phyloP scores from a whole-genome alignment of 2,888 invertebrate species.

The Zygothrica quintamaculata region DNA sequence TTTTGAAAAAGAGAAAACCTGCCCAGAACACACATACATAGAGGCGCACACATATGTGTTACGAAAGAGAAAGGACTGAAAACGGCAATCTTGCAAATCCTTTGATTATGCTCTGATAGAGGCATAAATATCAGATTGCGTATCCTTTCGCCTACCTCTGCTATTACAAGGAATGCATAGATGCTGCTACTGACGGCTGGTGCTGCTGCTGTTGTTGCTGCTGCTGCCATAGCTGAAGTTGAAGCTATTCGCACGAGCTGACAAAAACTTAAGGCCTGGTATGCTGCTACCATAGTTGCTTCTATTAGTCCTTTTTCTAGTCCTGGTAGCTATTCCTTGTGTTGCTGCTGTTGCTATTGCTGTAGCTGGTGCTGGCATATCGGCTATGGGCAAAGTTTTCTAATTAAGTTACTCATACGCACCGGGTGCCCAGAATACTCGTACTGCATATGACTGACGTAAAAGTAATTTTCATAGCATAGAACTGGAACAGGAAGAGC shows the following conservation, averaged over 20 bases:
- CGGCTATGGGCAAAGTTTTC: conserved; percentile 71
- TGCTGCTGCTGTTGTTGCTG: too few species aligned
- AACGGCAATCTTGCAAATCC: conserved; percentile 43
- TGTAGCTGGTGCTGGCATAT: conserved; percentile 38
- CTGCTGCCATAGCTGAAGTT: too few species aligned
- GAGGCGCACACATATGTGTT: neutral
- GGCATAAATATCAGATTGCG: conserved; percentile 42
- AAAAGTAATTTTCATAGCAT: conserved; percentile 78
- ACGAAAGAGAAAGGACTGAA: neutral
- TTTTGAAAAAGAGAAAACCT: conserved; percentile 28
- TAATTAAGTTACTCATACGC: conserved; percentile 81
- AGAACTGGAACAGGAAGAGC: too few species aligned
- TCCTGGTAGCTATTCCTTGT: neutral
- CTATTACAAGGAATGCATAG: conserved; percentile 3
- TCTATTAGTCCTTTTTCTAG: neutral
- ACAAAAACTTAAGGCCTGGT: conserved; percentile 49
- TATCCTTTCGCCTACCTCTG: neutral
- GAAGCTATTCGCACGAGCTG: conserved; percentile 47
- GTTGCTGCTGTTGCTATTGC: neutral
- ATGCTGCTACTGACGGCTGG: conserved; percentile 11
- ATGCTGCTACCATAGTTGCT: conserved; percentile 4
- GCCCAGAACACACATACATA: conserved; percentile 11
- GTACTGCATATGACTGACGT: conserved; percentile 72
- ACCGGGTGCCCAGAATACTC: conserved; percentile 55
- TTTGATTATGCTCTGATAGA: conserved; percentile 40